Conservation (phyloP, 2,888 invertebrate genomes). For the Escarpia spicata region DNA sequence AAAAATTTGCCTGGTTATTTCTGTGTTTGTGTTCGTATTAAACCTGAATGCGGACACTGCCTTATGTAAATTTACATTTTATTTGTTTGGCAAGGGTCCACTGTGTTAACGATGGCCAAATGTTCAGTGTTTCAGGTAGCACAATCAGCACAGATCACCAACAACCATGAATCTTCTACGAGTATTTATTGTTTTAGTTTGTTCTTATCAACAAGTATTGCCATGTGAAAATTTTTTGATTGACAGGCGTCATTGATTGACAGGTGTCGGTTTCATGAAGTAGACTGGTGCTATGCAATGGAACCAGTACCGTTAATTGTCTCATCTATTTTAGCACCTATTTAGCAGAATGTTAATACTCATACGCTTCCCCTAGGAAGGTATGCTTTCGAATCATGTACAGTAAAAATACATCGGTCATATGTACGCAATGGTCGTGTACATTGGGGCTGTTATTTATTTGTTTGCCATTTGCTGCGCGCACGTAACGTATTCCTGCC, state of each 20-base stretch:
- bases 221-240: neutral
- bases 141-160: neutral
- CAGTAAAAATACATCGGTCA: neutral
- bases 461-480: neutral
- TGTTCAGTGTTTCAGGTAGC: neutral
- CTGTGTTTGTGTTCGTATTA: too few species aligned
- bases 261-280: conserved; percentile 12
- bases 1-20: too few species aligned
- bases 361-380: neutral
- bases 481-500: neutral
- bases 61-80: neutral
- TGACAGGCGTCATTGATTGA: neutral
- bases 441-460: neutral
- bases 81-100: neutral
- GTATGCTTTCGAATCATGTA: neutral
- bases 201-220: neutral
- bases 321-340: neutral
- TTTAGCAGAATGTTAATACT: neutral
- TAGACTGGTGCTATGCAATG: conserved; percentile 16
- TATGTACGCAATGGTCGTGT: neutral
- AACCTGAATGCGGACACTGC: neutral
- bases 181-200: neutral
- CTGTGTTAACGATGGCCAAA: neutral
- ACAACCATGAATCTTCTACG: neutral
- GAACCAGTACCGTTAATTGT: neutral